Conservation (phyloP, 2,888 invertebrate species). For the Sinhomidia bicolor region DNA sequence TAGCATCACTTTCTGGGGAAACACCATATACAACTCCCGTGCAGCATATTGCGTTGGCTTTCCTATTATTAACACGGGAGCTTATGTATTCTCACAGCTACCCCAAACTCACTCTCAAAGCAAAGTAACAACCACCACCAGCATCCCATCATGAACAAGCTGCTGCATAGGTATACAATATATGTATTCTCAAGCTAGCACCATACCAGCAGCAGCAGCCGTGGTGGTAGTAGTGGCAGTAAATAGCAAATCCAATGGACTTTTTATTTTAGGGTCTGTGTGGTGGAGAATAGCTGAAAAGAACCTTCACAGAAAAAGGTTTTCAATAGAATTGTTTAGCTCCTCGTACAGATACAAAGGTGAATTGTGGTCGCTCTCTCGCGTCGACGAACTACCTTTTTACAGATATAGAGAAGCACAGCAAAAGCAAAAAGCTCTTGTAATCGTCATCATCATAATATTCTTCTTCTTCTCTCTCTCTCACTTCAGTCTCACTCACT, state of each 20-base stretch:
- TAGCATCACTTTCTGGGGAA: conserved; percentile 29
- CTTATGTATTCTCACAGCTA: conserved; percentile 49
- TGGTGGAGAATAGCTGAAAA: conserved; percentile 62
- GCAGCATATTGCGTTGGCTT: conserved; percentile 8
- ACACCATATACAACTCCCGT: conserved; percentile 31
- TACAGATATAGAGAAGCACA: conserved; percentile 34
- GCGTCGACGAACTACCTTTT: conserved; percentile 62
- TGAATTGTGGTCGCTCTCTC: conserved; percentile 73
- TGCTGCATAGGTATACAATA: not conserved
- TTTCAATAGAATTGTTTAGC: conserved; percentile 76
- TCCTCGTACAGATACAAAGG: conserved; percentile 76
- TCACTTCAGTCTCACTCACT: conserved; percentile 38
- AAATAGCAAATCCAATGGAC: conserved; percentile 56
- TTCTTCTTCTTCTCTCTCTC: conserved; percentile 56
- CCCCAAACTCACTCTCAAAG: no score
- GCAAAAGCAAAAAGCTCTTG: conserved; percentile 57
- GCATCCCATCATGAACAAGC: conserved; percentile 19
- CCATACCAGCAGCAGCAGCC: conserved; percentile 25
- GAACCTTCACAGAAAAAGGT: conserved; percentile 72
- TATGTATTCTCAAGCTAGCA: conserved; percentile 21
- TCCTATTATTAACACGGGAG: conserved; percentile 43
- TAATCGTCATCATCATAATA: conserved; percentile 57
- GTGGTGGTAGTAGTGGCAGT: not conserved
- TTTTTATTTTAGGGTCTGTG: conserved; percentile 64
- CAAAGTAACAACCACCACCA: conserved; percentile 42